phyloP scores from a whole-genome alignment of 2,113 vertebrate species.

The Hirundichthys speculiger region DNA sequence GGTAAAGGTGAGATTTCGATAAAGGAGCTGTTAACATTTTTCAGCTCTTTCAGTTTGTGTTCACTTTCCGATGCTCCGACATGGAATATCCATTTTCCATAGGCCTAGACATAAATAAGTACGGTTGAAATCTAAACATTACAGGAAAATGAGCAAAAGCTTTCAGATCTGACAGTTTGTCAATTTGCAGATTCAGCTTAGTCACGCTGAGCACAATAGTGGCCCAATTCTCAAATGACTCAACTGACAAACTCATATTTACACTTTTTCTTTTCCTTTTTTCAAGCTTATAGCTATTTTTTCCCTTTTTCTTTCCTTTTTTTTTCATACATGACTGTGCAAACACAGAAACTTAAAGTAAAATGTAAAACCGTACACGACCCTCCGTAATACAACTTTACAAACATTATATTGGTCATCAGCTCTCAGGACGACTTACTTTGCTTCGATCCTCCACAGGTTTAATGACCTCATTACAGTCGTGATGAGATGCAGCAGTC shows the following conservation, averaged over 20 bases:
- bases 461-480: conserved; percentile 45
- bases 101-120: conserved; percentile 21
- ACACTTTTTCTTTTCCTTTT: too few species aligned
- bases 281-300: too few species aligned
- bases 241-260: too few species aligned
- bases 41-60: neutral
- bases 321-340: too few species aligned
- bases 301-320: too few species aligned
- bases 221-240: too few species aligned
- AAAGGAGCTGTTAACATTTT: conserved; percentile 21
- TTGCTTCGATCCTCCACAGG: conserved; percentile 22
- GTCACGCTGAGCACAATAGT: too few species aligned
- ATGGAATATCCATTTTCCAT: conserved; percentile 57
- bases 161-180: too few species aligned
- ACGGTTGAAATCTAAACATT: neutral
- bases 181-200: too few species aligned
- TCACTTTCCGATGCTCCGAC: conserved; percentile 14
- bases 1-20: neutral
- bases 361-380: too few species aligned
- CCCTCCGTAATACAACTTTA: too few species aligned
- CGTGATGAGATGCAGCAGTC: conserved; percentile 29
- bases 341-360: too few species aligned
- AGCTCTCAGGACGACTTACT: conserved; percentile 31
- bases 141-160: neutral
- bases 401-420: neutral